These are phyloP conservation scores for Cryptoleucopteryx plumbea DNA, from an alignment of 2,113 vertebrate genomes.

Conservation along the genomic window DNA sequence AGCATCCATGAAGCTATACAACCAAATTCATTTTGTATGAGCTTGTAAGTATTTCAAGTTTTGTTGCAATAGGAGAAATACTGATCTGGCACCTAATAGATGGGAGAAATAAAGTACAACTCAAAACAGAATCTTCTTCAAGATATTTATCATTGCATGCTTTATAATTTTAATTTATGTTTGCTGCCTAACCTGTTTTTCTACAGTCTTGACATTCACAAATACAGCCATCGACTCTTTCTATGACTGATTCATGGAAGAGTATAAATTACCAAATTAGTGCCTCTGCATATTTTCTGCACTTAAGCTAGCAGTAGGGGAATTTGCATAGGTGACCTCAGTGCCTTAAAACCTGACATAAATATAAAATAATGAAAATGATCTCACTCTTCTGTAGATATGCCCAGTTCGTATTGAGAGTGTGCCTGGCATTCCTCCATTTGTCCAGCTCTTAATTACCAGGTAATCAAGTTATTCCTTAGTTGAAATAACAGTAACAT, in stretches of 20 bases:
- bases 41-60: neutral
- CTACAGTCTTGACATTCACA: neutral
- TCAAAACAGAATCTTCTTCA: neutral
- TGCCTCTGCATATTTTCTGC: neutral
- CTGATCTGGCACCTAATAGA: neutral
- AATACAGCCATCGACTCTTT: neutral
- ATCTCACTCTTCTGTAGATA: neutral
- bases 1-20: neutral
- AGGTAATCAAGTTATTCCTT: neutral
- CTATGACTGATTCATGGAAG: neutral
- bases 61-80: neutral
- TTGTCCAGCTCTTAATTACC: neutral
- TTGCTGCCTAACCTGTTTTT: neutral
- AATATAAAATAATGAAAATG: neutral
- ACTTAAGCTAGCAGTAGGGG: neutral
- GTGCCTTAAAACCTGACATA: neutral
- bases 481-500: neutral
- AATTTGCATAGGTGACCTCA: neutral
- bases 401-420: accelerated
- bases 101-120: neutral
- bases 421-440: neutral
- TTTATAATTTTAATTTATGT: neutral
- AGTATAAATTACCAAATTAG: neutral
- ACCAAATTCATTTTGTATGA: neutral
- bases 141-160: neutral